Evolutionary conservation across 2,797 vertebrate genomes (phyloP).

Genomic region (Acanthurus tractus): DNA sequence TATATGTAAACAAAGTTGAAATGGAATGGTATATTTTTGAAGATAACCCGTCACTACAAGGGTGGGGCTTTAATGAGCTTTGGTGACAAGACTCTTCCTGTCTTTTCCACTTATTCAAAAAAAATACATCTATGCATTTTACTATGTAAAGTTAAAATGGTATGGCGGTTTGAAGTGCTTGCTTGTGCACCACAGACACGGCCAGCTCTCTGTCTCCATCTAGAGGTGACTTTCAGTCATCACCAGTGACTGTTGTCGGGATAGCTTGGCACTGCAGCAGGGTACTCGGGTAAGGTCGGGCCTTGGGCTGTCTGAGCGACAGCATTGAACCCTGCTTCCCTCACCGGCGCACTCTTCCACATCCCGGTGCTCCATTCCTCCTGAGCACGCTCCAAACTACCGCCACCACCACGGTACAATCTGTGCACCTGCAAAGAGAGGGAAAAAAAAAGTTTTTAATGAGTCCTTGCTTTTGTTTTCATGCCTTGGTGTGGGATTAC

Average conservation of each 20-base stretch:
- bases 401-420: conserved; percentile 91
- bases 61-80: conserved; percentile 21
- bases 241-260: conserved; percentile 90
- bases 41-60: conserved; percentile 13
- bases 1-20: conserved; percentile 69
- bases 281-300: conserved; percentile 91
- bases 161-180: conserved; percentile 21
- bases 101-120: conserved; percentile 34
- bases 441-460: not conserved
- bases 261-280: conserved; percentile 91
- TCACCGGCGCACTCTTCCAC: conserved; percentile 90
- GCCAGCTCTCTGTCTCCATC: conserved; percentile 66
- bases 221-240: conserved; percentile 56
- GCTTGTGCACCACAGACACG: conserved; percentile 25
- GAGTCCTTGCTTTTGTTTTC: not conserved
- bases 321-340: conserved; percentile 89
- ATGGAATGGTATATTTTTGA: conserved; percentile 56
- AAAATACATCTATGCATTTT: conserved; percentile 20
- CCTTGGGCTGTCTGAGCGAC: conserved; percentile 85
- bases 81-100: conserved; percentile 22
- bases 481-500: not conserved
- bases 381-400: conserved; percentile 93
- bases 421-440: conserved; percentile 88
- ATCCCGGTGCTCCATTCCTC: conserved; percentile 92
- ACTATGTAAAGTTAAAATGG: conserved; percentile 35